A percentile compares a stretch with the other conserved stretches of the same genome.
These are phyloP conservation scores for Picathartes gymnocephalus DNA, from an alignment of 2,113 vertebrate genomes.

Conservation along the genomic window DNA sequence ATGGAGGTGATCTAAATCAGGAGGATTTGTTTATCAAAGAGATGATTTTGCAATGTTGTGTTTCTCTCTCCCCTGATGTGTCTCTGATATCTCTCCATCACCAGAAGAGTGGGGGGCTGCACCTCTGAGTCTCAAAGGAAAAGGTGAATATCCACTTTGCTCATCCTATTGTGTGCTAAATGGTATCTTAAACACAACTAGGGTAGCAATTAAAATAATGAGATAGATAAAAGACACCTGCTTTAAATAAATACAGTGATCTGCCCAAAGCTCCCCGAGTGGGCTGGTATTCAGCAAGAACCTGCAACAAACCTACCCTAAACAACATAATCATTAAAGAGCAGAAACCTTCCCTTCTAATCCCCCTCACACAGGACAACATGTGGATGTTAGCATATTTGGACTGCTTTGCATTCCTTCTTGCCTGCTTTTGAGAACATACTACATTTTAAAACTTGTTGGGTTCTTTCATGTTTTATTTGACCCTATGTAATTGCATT, in stretches of 20 bases:
- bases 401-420: constrained; percentile 96
- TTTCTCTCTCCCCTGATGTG: not conserved
- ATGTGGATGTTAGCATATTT: constrained; percentile 97
- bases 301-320: constrained; percentile 37
- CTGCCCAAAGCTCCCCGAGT: constrained; percentile 18
- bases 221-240: constrained; percentile 63
- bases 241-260: constrained; percentile 64
- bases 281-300: not conserved
- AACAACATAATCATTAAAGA: constrained; percentile 70
- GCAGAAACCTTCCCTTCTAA: constrained; percentile 71
- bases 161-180: constrained; percentile 11
- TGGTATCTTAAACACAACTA: not conserved
- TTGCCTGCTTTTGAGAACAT: constrained; percentile 88
- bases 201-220: constrained; percentile 44
- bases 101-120: not conserved
- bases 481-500: constrained; percentile 99
- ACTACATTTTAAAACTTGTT: constrained; percentile 98
- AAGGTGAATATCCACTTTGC: not conserved
- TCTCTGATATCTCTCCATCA: not conserved
- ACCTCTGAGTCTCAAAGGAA: not conserved
- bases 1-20: not conserved
- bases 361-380: constrained; percentile 73
- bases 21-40: not conserved
- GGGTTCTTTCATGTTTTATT: constrained; percentile 99
- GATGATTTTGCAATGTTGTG: not conserved